A percentile compares a stretch with the other conserved stretches of the same genome.
These are phyloP conservation scores for Chelon auratus DNA, from an alignment of 2,797 vertebrate species.

Conservation along the genomic window DNA sequence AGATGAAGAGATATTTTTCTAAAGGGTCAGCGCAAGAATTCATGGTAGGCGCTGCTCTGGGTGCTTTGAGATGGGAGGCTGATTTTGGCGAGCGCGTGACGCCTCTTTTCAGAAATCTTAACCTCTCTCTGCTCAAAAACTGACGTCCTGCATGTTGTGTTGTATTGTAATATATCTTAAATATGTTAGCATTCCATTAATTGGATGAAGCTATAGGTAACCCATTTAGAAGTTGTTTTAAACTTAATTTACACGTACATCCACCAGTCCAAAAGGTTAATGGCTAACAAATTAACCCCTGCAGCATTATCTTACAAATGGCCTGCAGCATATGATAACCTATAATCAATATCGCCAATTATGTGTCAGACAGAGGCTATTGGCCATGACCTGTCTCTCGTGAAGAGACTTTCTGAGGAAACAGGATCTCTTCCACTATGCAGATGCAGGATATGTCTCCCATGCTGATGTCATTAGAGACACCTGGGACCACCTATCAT, in stretches of 20 bases:
- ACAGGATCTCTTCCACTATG: constrained; percentile 83
- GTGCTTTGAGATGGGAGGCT: constrained; percentile 35
- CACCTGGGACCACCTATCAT: constrained; percentile 85
- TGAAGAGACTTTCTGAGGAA: constrained; percentile 84
- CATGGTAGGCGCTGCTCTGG: constrained; percentile 43
- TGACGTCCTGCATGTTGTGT: constrained; percentile 38
- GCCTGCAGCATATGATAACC: constrained; percentile 88
- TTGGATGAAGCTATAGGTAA: constrained; percentile 73
- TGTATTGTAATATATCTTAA: constrained; percentile 73
- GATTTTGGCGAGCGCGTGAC: constrained; percentile 38
- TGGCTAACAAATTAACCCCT: constrained; percentile 89
- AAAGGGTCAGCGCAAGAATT: constrained; percentile 62
- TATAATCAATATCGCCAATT: constrained; percentile 91
- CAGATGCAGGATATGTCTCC: constrained; percentile 75
- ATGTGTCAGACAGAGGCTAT: constrained; percentile 84
- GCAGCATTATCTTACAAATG: constrained; percentile 88
- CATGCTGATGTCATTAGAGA: constrained; percentile 86
- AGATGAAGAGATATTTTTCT: constrained; percentile 63
- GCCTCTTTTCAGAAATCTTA: constrained; percentile 37
- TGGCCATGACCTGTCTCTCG: constrained; percentile 85
- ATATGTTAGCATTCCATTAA: constrained; percentile 75
- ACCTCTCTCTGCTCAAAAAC: constrained; percentile 18
- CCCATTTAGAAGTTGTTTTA: constrained; percentile 83
- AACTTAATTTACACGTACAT: constrained; percentile 85
- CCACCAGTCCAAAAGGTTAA: constrained; percentile 85